phyloP scores from a whole-genome alignment of 2,797 vertebrate species.

The Sarcoramphus papa region DNA sequence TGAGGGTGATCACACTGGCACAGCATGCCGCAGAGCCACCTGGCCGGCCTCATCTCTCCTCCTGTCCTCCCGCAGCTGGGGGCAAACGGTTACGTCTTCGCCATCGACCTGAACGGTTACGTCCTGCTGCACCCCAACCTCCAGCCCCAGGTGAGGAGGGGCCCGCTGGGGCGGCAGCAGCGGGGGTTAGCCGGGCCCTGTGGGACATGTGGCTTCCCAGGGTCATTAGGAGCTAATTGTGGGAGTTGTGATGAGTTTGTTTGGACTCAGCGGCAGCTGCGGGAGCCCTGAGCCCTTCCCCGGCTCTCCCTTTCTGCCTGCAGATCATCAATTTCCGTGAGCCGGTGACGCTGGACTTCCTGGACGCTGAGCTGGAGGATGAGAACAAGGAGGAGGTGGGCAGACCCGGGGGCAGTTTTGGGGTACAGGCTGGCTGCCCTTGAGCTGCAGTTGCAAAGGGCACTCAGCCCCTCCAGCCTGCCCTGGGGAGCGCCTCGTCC shows the following conservation, averaged over 20 bases:
- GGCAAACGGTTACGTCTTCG: conserved; percentile 94
- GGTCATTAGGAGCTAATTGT: background rate
- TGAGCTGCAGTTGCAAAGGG: background rate
- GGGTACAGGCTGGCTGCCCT: background rate
- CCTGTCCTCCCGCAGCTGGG: conserved; percentile 74
- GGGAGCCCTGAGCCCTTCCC: background rate
- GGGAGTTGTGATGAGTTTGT: background rate
- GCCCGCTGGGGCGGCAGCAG: accelerated
- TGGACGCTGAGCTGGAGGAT: conserved; percentile 95
- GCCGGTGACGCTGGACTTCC: conserved; percentile 92
- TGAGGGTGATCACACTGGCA: background rate
- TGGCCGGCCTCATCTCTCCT: background rate
- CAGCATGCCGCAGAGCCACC: accelerated
- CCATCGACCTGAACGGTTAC: conserved; percentile 94
- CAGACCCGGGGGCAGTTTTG: background rate
- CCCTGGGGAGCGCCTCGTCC: background rate
- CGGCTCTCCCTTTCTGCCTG: background rate
- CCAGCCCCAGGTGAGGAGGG: conserved; percentile 85
- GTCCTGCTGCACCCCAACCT: conserved; percentile 95
- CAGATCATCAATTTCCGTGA: conserved; percentile 95
- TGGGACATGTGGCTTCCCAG: background rate
- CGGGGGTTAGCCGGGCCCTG: background rate
- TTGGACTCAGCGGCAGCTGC: accelerated
- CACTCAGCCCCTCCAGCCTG: background rate
- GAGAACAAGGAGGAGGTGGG: conserved; percentile 92